These are phyloP conservation scores for Eupithecia inturbata DNA, from an alignment of 2,888 invertebrate species.

Conservation along the genomic window DNA sequence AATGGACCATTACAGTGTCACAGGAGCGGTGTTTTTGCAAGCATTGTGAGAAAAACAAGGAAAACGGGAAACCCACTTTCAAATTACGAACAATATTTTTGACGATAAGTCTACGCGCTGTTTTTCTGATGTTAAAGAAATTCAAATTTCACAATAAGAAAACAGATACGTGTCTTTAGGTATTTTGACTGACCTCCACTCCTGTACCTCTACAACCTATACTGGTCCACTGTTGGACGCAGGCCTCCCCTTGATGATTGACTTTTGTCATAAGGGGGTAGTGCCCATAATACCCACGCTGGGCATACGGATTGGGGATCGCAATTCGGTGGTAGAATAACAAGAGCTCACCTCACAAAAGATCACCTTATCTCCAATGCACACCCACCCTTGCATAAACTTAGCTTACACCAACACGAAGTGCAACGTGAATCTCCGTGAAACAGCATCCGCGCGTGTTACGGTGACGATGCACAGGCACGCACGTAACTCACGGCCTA, in stretches of 20 bases:
- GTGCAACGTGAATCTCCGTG: slow-evolving; percentile 9
- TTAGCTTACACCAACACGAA: neutral
- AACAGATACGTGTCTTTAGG: neutral
- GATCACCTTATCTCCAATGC: neutral
- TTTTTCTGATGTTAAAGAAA: neutral
- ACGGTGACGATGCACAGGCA: neutral
- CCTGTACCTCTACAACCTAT: no score
- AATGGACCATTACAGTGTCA: neutral
- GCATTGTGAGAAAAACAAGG: slow-evolving; percentile 7
- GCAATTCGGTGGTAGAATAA: no score
- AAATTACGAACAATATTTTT: slow-evolving; percentile 16
- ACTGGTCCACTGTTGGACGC: no score
- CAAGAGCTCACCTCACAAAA: no score
- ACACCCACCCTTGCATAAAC: neutral
- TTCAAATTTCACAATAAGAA: neutral
- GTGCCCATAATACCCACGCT: no score
- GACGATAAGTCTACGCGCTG: neutral
- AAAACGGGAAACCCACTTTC: slow-evolving; percentile 8
- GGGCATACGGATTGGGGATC: no score
- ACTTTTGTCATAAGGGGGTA: no score
- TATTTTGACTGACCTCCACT: neutral
- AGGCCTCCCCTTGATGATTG: no score
- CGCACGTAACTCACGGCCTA: slow-evolving; percentile 8
- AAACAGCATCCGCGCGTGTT: neutral
- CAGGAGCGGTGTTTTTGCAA: slow-evolving; percentile 3